Evolutionary conservation across 2,888 invertebrate genomes (phyloP).

Genomic region (Eristalinus sepulchralis): DNA sequence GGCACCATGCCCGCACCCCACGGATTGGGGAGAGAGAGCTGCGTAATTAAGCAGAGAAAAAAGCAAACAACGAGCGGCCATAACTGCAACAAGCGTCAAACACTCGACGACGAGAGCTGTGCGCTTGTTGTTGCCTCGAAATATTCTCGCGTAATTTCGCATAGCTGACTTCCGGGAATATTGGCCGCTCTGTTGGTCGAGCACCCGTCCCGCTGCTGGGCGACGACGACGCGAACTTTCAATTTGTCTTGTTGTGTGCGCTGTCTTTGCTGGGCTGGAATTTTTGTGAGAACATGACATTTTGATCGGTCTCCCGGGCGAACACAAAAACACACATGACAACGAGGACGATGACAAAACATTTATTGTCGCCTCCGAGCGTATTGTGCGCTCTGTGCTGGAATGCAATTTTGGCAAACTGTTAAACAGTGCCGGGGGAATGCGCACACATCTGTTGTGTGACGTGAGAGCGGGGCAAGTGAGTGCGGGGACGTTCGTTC

Average conservation of each 20-base stretch:
- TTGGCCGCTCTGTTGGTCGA: neutral
- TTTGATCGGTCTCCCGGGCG: conserved; percentile 53
- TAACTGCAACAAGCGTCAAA: conserved; percentile 66
- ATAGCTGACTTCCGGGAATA: conserved; percentile 71
- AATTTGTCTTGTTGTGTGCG: conserved; percentile 67
- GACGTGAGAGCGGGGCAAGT: too few relatives aligned
- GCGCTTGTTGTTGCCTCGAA: conserved; percentile 51
- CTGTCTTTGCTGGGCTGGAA: conserved; percentile 62
- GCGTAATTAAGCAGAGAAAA: conserved; percentile 62
- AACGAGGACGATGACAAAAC: conserved; percentile 55
- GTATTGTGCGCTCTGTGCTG: conserved; percentile 46
- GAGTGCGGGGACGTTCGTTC: neutral
- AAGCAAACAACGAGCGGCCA: conserved; percentile 44
- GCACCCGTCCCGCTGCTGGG: neutral
- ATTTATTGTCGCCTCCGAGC: conserved; percentile 67
- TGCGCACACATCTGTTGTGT: conserved; percentile 64
- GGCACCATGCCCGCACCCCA: neutral
- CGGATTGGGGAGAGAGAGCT: conserved; percentile 48
- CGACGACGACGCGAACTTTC: conserved; percentile 52
- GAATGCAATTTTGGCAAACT: conserved; percentile 68
- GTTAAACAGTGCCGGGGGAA: conserved; percentile 62
- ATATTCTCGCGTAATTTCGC: conserved; percentile 71
- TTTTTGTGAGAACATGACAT: conserved; percentile 71
- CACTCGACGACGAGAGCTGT: conserved; percentile 39
- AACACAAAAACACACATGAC: conserved; percentile 23